Conservation (phyloP, 2,888 invertebrate species). For the Unio delphinus region DNA sequence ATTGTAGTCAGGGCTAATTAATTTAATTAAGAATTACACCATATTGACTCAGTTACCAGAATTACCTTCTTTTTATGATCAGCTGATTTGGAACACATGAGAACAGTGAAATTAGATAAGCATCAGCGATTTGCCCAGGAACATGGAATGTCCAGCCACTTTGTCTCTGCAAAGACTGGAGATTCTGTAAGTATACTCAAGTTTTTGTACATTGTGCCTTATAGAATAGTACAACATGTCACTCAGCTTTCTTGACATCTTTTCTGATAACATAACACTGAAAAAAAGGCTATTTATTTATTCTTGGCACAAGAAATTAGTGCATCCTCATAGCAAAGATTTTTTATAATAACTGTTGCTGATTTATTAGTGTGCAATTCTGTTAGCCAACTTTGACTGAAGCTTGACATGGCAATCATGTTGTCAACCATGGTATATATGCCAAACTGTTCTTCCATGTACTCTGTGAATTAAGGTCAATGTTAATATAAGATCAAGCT, state of each 20-base stretch:
- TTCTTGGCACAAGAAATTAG: neutral
- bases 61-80: slow-evolving; percentile 12
- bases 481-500: no score
- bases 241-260: neutral
- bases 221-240: neutral
- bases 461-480: no score
- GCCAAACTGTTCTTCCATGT: no score
- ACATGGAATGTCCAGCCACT: slow-evolving; percentile 72
- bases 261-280: neutral
- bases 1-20: no score
- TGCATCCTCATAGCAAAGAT: no score
- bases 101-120: slow-evolving; percentile 73
- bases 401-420: no score
- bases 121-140: slow-evolving; percentile 73
- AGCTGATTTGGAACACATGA: slow-evolving; percentile 74
- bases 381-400: no score
- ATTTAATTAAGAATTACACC: no score
- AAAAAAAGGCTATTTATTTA: neutral
- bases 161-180: slow-evolving; percentile 75
- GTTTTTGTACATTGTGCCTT: neutral
- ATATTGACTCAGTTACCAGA: neutral
- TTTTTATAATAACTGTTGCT: no score
- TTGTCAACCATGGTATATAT: no score
- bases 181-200: slow-evolving; percentile 70
- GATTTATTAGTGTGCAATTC: no score